Percentiles rank a stretch among this genome's conserved stretches.
Conservation (phyloP, 2,888 invertebrate species). For the Chouioia cunea region DNA sequence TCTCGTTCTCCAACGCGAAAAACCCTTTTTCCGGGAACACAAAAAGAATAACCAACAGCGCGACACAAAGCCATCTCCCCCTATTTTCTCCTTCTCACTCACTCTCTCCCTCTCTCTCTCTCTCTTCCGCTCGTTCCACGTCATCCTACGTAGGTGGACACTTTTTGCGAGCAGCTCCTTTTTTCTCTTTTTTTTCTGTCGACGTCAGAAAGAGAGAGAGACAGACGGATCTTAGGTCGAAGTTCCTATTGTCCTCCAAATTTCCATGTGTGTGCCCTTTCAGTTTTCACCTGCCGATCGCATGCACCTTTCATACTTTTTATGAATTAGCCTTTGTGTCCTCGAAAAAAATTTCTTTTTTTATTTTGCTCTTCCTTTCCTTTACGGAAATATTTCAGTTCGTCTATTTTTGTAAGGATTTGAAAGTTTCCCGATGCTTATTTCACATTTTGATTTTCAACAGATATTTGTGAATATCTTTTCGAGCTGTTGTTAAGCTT, state of each 20-base stretch:
- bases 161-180: constrained; percentile 28
- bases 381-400: constrained; percentile 6
- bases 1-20: constrained; percentile 31
- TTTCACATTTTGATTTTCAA: not conserved
- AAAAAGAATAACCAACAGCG: constrained; percentile 5
- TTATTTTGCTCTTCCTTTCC: not conserved
- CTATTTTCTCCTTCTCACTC: constrained; percentile 22
- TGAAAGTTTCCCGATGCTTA: constrained; percentile 3
- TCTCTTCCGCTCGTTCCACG: no score
- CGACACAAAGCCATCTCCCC: constrained; percentile 7
- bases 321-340: constrained; percentile 36
- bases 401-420: constrained; percentile 13
- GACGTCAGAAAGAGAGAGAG: no score
- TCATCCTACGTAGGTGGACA: constrained; percentile 4
- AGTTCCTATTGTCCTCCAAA: constrained; percentile 26
- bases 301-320: constrained; percentile 35
- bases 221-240: constrained; percentile 31
- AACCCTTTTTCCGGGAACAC: constrained; percentile 52
- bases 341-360: no score
- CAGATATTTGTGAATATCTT: no score
- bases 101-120: not conserved
- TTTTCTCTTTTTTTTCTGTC: constrained; percentile 20
- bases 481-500: no score
- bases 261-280: constrained; percentile 39
- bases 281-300: constrained; percentile 33